phyloP scores from a whole-genome alignment of 1,140 invertebrate species.

The Drosophila virilis region DNA sequence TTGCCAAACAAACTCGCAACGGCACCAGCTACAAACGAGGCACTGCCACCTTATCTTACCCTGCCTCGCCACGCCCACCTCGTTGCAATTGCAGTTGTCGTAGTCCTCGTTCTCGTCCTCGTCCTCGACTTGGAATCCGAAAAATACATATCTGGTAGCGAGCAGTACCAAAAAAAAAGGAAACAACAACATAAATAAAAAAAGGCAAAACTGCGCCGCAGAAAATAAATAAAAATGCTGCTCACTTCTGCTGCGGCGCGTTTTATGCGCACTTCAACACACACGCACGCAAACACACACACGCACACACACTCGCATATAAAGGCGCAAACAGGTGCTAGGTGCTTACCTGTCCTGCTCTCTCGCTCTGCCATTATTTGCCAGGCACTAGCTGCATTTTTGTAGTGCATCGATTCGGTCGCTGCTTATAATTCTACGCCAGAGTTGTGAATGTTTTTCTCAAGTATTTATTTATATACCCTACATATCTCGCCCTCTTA shows the following conservation, averaged over 20 bases:
- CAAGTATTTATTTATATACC: constrained; percentile 82
- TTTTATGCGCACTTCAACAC: constrained; percentile 70
- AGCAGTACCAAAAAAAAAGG: constrained; percentile 6
- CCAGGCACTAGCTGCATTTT: constrained; percentile 58
- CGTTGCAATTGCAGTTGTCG: constrained; percentile 45
- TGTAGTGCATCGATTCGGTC: constrained; percentile 71
- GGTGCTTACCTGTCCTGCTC: constrained; percentile 4
- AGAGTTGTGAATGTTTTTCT: constrained; percentile 79
- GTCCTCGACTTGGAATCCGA: constrained; percentile 38
- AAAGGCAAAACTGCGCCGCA: constrained; percentile 56
- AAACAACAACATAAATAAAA: constrained; percentile 16
- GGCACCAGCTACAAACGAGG: constrained; percentile 50
- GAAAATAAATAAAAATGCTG: constrained; percentile 81
- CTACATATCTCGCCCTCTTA: constrained; percentile 11
- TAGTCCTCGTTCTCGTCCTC: neutral
- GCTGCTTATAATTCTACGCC: constrained; percentile 77
- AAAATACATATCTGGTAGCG: constrained; percentile 35
- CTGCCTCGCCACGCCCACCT: constrained; percentile 51
- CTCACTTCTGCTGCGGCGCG: constrained; percentile 69
- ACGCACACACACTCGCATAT: constrained; percentile 9
- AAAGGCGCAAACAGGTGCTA: constrained; percentile 66
- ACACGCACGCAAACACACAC: constrained; percentile 36
- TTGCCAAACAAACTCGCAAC: constrained; percentile 75
- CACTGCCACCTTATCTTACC: constrained; percentile 53
- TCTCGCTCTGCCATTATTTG: constrained; percentile 1